These are phyloP conservation scores for Alosa sapidissima DNA, from an alignment of 2,797 vertebrate species.

Conservation along the genomic window DNA sequence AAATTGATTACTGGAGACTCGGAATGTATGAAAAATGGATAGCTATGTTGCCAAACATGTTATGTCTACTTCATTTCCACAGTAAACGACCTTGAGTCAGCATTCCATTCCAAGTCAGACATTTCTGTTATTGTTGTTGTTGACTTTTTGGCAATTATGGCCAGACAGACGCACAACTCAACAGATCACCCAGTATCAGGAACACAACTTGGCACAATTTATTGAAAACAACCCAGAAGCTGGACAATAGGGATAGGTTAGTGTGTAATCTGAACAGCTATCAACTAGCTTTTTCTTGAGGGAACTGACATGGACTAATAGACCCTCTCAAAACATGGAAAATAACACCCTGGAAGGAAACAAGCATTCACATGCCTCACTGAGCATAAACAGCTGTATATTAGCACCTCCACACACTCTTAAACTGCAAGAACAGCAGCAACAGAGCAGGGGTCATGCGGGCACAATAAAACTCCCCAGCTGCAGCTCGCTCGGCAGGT, in stretches of 20 bases:
- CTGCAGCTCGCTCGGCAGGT: neutral
- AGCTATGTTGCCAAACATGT: conserved; percentile 3
- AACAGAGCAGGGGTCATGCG: conserved; percentile 1
- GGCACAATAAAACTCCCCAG: neutral
- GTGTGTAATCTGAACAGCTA: conserved; percentile 9
- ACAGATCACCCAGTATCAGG: neutral
- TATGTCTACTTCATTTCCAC: neutral
- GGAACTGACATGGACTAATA: conserved; percentile 18
- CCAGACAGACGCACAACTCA: neutral
- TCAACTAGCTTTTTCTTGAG: neutral
- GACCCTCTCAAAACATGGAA: neutral
- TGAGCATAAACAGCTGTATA: conserved; percentile 30
- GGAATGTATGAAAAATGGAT: neutral
- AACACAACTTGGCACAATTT: neutral
- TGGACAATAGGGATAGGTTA: neutral
- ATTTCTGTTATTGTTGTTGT: conserved; percentile 17
- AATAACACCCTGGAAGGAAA: conserved; percentile 21
- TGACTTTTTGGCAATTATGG: conserved; percentile 5
- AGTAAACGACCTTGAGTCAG: conserved; percentile 4
- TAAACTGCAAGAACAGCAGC: conserved; percentile 34
- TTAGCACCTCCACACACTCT: conserved; percentile 32
- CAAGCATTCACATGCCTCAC: conserved; percentile 23
- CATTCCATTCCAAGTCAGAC: neutral
- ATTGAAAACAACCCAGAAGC: conserved; percentile 10
- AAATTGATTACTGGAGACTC: neutral